Percentiles rank a stretch among this genome's conserved stretches.
phyloP scores from a whole-genome alignment of 1,140 invertebrate genomes.

The Drosophila lini region DNA sequence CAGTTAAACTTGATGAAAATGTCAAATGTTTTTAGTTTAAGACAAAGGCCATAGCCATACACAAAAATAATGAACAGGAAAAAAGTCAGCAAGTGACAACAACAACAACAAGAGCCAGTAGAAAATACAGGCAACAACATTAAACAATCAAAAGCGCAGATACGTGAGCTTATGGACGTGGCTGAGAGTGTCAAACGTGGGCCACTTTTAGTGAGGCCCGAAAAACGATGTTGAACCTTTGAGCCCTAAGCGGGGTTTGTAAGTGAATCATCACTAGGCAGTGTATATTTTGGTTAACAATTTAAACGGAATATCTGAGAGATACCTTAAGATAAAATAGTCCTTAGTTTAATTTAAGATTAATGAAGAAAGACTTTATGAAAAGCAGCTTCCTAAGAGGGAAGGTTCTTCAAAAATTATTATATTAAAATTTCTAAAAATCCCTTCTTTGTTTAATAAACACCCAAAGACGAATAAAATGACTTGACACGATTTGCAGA shows the following conservation, averaged over 20 bases:
- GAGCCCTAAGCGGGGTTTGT: conserved; percentile 21
- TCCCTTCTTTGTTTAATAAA: not conserved
- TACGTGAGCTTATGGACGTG: conserved; percentile 76
- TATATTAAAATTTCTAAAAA: not conserved
- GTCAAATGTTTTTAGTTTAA: conserved; percentile 80
- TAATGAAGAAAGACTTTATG: no score
- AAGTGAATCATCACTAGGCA: conserved; percentile 12
- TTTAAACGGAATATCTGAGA: fast-evolving
- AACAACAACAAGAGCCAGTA: conserved; percentile 13
- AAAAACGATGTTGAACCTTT: conserved; percentile 24
- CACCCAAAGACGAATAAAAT: not conserved
- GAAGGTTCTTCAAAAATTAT: not conserved
- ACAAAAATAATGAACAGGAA: conserved; percentile 46
- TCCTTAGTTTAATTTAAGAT: no score
- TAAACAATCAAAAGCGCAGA: conserved; percentile 51
- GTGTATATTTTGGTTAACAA: not conserved
- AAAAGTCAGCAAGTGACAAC: conserved; percentile 32
- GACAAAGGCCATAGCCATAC: conserved; percentile 71
- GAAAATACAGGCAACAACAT: conserved; percentile 24
- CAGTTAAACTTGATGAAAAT: conserved; percentile 78
- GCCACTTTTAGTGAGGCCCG: conserved; percentile 28
- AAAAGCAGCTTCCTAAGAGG: not conserved
- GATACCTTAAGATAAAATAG: not conserved
- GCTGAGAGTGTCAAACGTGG: conserved; percentile 50
- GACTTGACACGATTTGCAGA: conserved; percentile 13